Evolutionary conservation across 2,888 invertebrate genomes (phyloP).

Genomic region (Harpalus rubripes): DNA sequence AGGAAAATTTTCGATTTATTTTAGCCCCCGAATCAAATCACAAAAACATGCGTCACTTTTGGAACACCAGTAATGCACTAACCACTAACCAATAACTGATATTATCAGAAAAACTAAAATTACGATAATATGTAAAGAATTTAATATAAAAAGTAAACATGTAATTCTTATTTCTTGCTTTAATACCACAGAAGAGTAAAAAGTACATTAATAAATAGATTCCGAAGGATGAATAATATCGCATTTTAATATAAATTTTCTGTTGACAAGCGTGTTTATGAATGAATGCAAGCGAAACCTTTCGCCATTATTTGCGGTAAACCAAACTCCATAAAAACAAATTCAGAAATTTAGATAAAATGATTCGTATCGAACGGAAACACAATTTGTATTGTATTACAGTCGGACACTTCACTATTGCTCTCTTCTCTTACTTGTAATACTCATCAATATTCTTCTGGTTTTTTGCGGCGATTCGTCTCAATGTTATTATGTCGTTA

Average conservation of each 20-base stretch:
- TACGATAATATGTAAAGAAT: no score
- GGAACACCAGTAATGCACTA: no score
- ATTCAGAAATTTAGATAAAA: slow-evolving; percentile 47
- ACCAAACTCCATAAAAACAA: slow-evolving; percentile 32
- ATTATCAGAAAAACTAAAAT: no score
- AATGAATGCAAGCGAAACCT: slow-evolving; percentile 18
- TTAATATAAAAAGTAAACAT: no score
- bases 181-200: background rate
- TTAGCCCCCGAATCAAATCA: no score
- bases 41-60: no score
- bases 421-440: slow-evolving; percentile 21
- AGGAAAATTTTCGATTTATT: no score
- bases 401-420: slow-evolving; percentile 44
- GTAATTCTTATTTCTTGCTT: no score
- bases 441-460: slow-evolving; percentile 56
- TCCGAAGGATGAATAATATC: background rate
- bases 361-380: slow-evolving; percentile 71
- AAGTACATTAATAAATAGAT: background rate
- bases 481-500: slow-evolving; percentile 72
- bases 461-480: slow-evolving; percentile 70
- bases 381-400: slow-evolving; percentile 68
- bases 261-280: slow-evolving; percentile 14
- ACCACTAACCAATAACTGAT: no score
- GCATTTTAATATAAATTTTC: slow-evolving; percentile 22
- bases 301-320: slow-evolving; percentile 28